Percentiles rank a stretch among this genome's conserved stretches.
phyloP scores from a whole-genome alignment of 2,888 invertebrate genomes.

The Mantis religiosa region DNA sequence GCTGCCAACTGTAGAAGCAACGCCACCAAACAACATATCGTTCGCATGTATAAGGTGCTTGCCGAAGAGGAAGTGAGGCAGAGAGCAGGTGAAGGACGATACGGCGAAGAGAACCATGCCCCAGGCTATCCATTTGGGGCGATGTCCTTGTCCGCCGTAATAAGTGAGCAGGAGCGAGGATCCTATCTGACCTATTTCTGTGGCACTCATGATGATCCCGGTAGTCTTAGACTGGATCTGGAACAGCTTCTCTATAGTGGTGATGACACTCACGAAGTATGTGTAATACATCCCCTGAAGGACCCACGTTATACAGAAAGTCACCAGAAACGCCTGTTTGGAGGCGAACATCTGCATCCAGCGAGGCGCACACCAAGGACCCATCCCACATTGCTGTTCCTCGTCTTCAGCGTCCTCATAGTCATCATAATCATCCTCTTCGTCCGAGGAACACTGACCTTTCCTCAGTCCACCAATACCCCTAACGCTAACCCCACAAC shows the following conservation, averaged over 20 bases:
- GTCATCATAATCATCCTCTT: constrained; percentile 24
- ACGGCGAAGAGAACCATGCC: constrained; percentile 86
- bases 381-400: constrained; percentile 66
- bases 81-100: constrained; percentile 79
- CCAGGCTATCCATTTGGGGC: constrained; percentile 90
- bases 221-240: constrained; percentile 89
- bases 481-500: not conserved
- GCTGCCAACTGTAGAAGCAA: constrained; percentile 37
- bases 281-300: constrained; percentile 85
- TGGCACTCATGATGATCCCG: constrained; percentile 79
- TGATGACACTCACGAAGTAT: constrained; percentile 89
- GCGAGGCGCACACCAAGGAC: constrained; percentile 64
- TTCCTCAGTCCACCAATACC: not conserved
- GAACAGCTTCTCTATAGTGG: constrained; percentile 88
- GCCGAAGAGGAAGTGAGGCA: constrained; percentile 84
- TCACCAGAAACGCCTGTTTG: constrained; percentile 82
- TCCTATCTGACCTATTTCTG: constrained; percentile 89
- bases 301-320: constrained; percentile 86
- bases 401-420: constrained; percentile 48
- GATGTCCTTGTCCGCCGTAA: constrained; percentile 85
- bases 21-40: constrained; percentile 44
- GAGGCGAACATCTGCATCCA: constrained; percentile 73
- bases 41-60: constrained; percentile 61
- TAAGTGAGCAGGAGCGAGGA: constrained; percentile 84
- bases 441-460: not conserved